Evolutionary conservation across 2,797 vertebrate genomes (phyloP).

Genomic region (Sebastes melanostomus): DNA sequence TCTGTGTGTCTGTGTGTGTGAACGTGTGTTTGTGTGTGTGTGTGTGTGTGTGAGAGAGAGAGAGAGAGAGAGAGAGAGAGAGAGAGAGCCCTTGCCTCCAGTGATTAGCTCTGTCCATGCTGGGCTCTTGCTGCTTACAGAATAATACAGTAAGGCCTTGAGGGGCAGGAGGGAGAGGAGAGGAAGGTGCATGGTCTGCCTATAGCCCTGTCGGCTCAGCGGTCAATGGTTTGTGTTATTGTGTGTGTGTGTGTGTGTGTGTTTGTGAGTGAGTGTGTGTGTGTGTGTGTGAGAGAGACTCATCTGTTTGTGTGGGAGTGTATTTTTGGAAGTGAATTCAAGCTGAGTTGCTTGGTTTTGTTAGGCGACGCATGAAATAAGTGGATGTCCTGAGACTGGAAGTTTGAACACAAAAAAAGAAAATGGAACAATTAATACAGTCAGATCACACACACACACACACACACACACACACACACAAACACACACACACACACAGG

Average conservation of each 20-base stretch:
- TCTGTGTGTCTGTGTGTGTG: conserved; percentile 19
- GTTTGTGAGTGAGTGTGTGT: neutral
- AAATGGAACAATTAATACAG: conserved; percentile 18
- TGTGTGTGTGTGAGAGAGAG: conserved; percentile 19
- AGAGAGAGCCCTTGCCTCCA: conserved; percentile 70
- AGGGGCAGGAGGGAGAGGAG: conserved; percentile 69
- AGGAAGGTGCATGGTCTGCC: conserved; percentile 60
- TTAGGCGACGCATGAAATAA: conserved; percentile 28
- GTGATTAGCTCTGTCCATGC: conserved; percentile 81
- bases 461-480: neutral
- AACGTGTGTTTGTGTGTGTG: neutral
- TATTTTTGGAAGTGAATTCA: conserved; percentile 59
- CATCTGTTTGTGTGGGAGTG: conserved; percentile 48
- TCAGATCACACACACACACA: conserved; percentile 2
- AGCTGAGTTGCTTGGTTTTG: conserved; percentile 54
- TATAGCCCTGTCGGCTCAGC: conserved; percentile 52
- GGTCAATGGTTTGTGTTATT: conserved; percentile 60
- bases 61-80: conserved; percentile 53
- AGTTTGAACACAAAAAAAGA: conserved; percentile 17
- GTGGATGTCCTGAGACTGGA: conserved; percentile 34
- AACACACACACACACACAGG: neutral
- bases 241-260: neutral
- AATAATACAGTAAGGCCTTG: conserved; percentile 80
- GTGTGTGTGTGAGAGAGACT: neutral
- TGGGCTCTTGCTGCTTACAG: conserved; percentile 72